A percentile compares a stretch with the other conserved stretches of the same genome.
phyloP scores from a whole-genome alignment of 1,140 invertebrate species.

The Drosophila kikkawai region DNA sequence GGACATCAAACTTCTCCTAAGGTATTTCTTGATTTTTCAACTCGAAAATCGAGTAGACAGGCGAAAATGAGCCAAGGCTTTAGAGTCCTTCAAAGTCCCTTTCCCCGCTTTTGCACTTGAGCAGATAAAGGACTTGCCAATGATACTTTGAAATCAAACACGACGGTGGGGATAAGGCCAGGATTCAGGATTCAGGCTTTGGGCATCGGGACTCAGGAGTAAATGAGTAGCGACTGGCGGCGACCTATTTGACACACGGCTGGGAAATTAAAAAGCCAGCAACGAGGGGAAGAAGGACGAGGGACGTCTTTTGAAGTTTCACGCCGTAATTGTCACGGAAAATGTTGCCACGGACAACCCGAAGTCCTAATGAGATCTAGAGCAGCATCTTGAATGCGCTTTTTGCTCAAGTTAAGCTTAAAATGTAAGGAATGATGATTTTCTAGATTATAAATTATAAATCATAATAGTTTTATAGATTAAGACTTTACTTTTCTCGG shows the following conservation, averaged over 20 bases:
- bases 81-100: not conserved
- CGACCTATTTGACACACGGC: conserved; percentile 72
- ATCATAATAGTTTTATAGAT: too few relatives aligned
- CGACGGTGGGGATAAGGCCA: conserved; percentile 34
- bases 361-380: conserved; percentile 1
- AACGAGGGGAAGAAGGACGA: not conserved
- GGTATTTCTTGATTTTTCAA: conserved; percentile 33
- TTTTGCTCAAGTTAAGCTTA: not conserved
- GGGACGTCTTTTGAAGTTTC: conserved; percentile 35
- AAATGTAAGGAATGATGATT: too few relatives aligned
- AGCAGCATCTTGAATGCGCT: not conserved
- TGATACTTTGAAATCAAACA: conserved; percentile 84
- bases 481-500: too few relatives aligned
- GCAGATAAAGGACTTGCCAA: conserved; percentile 59
- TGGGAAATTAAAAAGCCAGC: conserved; percentile 68
- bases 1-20: conserved; percentile 20
- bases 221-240: conserved; percentile 54
- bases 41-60: conserved; percentile 36
- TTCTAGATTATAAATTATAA: not conserved
- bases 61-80: conserved; percentile 41
- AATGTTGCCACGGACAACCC: conserved; percentile 40
- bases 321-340: conserved; percentile 47
- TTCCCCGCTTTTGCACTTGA: conserved; percentile 16
- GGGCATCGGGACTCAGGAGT: conserved; percentile 2
- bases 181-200: not conserved